Evolutionary conservation across 1,140 invertebrate genomes (phyloP).

Genomic region (Drosophila yakuba): DNA sequence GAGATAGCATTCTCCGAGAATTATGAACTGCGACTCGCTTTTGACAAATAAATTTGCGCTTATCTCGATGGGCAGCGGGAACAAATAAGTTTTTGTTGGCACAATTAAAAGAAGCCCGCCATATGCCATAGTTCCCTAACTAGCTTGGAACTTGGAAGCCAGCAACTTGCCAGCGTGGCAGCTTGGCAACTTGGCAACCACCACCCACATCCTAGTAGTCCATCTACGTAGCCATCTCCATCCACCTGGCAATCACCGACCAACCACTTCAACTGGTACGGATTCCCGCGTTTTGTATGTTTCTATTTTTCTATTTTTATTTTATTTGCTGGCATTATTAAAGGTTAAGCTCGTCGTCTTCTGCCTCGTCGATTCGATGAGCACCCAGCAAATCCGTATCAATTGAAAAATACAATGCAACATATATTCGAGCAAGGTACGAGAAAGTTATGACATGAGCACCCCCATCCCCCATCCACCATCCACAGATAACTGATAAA

Average conservation of each 20-base stretch:
- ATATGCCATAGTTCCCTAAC: constrained; percentile 65
- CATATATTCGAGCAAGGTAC: constrained; percentile 16
- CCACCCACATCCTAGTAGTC: neutral
- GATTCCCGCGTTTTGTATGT: constrained; percentile 29
- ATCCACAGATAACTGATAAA: neutral
- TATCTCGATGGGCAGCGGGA: constrained; percentile 48
- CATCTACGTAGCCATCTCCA: neutral
- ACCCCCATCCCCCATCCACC: neutral
- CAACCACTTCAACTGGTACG: constrained; percentile 52
- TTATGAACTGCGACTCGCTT: constrained; percentile 36
- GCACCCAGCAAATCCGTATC: constrained; percentile 60
- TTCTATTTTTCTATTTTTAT: constrained; percentile 61
- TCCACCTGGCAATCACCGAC: constrained; percentile 4
- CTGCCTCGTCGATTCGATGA: constrained; percentile 70
- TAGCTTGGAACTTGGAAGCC: neutral
- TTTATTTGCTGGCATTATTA: constrained; percentile 71
- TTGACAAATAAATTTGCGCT: constrained; percentile 39
- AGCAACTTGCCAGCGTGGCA: neutral
- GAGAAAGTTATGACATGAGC: constrained; percentile 9
- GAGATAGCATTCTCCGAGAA: constrained; percentile 42
- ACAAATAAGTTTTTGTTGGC: constrained; percentile 26
- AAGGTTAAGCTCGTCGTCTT: constrained; percentile 77
- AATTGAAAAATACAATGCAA: constrained; percentile 67
- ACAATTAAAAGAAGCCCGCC: constrained; percentile 74
- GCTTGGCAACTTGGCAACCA: constrained; percentile 4